Conservation (phyloP, 1,140 invertebrate species). For the Neodiprion lecontei region DNA sequence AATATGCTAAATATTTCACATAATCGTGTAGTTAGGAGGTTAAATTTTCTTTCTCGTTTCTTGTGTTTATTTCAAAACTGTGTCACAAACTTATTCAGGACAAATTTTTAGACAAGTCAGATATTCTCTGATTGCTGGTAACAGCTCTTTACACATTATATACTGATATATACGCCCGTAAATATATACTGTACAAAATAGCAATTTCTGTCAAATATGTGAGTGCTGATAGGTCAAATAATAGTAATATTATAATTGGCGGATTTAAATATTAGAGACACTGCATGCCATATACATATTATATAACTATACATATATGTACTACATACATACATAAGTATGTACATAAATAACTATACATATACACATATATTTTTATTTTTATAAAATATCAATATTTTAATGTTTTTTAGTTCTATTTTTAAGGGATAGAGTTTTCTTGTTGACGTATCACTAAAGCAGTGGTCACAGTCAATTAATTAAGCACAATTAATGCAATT, state of each 20-base stretch:
- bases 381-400: no score
- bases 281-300: neutral
- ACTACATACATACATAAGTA: no score
- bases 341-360: no score
- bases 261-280: slow-evolving; percentile 1
- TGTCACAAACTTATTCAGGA: neutral
- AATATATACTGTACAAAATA: neutral
- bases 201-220: neutral
- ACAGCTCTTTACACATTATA: neutral
- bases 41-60: neutral
- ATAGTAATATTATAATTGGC: neutral
- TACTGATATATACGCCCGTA: neutral
- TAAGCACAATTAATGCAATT: no score
- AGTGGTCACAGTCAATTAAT: no score
- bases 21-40: neutral
- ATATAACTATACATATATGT: no score
- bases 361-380: no score
- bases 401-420: no score
- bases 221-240: neutral
- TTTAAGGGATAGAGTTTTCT: no score
- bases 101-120: neutral
- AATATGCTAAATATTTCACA: neutral
- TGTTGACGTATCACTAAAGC: no score
- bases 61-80: neutral
- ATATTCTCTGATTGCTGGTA: neutral